Percentiles rank a stretch among this genome's conserved stretches.
Conservation (phyloP, 2,888 invertebrate genomes). For the Calliscelio sp. region DNA sequence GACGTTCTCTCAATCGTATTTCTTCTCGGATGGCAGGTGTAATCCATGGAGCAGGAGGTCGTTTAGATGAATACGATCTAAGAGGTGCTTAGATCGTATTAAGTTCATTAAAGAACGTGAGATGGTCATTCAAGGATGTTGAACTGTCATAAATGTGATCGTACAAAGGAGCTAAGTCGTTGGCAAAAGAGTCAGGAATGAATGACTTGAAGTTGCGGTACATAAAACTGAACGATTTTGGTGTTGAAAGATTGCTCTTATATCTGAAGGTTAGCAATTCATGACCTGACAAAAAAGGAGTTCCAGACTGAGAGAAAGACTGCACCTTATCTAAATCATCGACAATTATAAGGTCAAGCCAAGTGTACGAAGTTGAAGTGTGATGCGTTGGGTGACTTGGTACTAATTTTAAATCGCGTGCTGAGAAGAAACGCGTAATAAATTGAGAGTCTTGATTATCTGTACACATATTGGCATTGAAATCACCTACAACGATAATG, state of each 20-base stretch:
- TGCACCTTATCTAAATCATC: no score
- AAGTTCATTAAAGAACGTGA: background rate
- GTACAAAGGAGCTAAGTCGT: background rate
- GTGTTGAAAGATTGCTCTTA: background rate
- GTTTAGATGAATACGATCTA: background rate
- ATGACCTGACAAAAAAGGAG: conserved; percentile 11
- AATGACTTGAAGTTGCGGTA: background rate
- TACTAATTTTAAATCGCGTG: no score
- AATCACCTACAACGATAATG: conserved; percentile 3
- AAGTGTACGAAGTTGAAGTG: background rate
- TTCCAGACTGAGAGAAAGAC: background rate
- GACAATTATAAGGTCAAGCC: no score
- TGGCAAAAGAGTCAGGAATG: background rate
- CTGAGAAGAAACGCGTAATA: no score
- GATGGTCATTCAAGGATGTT: background rate
- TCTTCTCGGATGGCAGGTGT: background rate
- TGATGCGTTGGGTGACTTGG: conserved; percentile 14
- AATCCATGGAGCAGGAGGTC: conserved; percentile 11
- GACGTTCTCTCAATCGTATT: background rate
- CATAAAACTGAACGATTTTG: background rate
- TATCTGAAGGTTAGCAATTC: conserved; percentile 8
- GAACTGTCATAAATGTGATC: background rate
- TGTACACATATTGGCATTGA: conserved; percentile 7
- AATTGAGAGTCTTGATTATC: no score
- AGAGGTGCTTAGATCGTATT: background rate